Conservation (phyloP, 2,888 invertebrate species). For the Hypselothyrea guttata region DNA sequence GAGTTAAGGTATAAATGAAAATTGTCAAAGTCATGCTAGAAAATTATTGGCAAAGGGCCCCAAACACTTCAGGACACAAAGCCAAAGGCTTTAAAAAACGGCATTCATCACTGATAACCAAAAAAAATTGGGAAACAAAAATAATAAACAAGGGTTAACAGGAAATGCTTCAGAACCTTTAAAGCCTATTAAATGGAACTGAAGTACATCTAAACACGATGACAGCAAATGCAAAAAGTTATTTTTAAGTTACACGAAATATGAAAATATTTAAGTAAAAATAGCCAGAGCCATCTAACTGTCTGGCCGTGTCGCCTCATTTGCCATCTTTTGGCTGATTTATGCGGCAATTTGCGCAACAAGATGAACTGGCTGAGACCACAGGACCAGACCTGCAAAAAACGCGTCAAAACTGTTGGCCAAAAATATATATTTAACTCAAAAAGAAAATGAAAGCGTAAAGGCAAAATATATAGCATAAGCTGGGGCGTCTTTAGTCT, state of each 20-base stretch:
- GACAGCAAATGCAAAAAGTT: conserved; percentile 29
- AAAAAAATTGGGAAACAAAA: conserved; percentile 7
- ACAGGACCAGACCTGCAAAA: conserved; percentile 13
- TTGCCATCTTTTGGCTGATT: conserved; percentile 56
- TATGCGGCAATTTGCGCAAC: conserved; percentile 67
- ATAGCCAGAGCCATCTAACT: conserved; percentile 29
- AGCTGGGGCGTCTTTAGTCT: conserved; percentile 47
- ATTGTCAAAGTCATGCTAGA: conserved; percentile 63
- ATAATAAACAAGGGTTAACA: neutral
- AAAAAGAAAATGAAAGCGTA: conserved; percentile 24
- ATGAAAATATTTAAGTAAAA: conserved; percentile 14
- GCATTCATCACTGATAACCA: conserved; percentile 32
- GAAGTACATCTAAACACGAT: conserved; percentile 29
- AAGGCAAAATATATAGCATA: conserved; percentile 47
- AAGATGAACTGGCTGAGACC: conserved; percentile 46
- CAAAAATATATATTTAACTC: conserved; percentile 24
- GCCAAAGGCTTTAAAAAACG: conserved; percentile 50
- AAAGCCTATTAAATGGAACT: neutral
- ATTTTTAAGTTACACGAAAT: conserved; percentile 4
- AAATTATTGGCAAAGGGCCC: conserved; percentile 44
- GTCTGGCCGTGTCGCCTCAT: conserved; percentile 47
- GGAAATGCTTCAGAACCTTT: neutral
- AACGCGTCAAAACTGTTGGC: conserved; percentile 10
- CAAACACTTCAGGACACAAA: conserved; percentile 47
- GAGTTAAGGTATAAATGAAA: conserved; percentile 26